phyloP scores from a whole-genome alignment of 1,140 invertebrate species.

The Achatina immaculata region DNA sequence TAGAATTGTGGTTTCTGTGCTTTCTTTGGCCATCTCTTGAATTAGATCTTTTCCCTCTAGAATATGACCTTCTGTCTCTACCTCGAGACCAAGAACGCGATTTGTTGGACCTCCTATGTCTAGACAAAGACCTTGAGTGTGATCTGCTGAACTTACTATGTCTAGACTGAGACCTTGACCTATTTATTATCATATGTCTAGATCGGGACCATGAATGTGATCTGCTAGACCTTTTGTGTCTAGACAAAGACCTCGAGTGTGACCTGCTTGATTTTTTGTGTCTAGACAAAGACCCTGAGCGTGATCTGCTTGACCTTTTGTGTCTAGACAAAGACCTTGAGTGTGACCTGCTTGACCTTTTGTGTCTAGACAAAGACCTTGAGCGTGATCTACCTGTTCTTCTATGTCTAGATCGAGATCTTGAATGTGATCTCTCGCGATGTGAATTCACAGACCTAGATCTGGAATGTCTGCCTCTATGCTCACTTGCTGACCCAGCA shows the following conservation, averaged over 20 bases:
- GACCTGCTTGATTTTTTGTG: neutral
- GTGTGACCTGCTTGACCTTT: neutral
- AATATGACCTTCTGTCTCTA: slow-evolving; percentile 12
- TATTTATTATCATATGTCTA: no score
- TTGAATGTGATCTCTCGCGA: neutral
- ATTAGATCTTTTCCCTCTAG: neutral
- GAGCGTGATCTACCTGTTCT: neutral
- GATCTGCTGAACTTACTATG: slow-evolving; percentile 30
- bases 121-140: neutral
- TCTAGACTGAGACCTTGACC: slow-evolving; percentile 25
- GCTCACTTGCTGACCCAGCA: no score
- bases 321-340: neutral
- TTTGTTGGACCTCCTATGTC: neutral
- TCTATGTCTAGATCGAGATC: neutral
- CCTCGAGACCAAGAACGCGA: neutral
- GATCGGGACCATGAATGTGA: no score
- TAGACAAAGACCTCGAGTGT: neutral
- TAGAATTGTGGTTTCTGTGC: neutral
- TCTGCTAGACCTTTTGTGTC: slow-evolving; percentile 32
- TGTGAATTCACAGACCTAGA: neutral
- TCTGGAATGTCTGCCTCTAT: neutral
- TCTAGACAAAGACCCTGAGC: neutral
- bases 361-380: neutral
- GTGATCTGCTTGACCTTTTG: neutral
- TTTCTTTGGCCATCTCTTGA: neutral